Evolutionary conservation across 2,113 vertebrate genomes (phyloP).

Genomic region (Zosterops hypoxanthus): DNA sequence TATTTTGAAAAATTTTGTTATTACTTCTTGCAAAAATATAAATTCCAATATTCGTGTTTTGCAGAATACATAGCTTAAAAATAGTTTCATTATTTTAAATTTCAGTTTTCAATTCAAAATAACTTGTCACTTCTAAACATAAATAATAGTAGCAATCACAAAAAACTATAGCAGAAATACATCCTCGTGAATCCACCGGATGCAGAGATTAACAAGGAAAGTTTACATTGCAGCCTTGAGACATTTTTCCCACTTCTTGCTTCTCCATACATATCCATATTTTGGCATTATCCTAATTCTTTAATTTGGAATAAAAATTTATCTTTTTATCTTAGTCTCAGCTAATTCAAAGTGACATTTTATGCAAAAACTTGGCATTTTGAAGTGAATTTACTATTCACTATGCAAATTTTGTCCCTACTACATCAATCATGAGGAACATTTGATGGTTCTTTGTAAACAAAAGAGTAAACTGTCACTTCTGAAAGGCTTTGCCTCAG

Average conservation of each 20-base stretch:
- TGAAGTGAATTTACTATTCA: not conserved
- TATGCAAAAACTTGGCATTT: not conserved
- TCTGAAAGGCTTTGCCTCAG: not conserved
- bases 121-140: not conserved
- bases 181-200: not conserved
- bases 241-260: not conserved
- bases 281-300: not conserved
- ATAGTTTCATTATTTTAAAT: not conserved
- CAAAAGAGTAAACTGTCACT: not conserved
- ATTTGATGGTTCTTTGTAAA: not conserved
- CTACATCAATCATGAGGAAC: not conserved
- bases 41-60: not conserved
- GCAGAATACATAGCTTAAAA: not conserved
- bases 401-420: not conserved
- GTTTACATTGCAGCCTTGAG: not conserved
- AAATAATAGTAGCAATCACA: not conserved
- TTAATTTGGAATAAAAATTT: not conserved
- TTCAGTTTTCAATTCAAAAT: not conserved
- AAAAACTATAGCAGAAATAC: not conserved
- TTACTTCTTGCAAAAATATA: not conserved
- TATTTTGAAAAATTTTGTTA: not conserved
- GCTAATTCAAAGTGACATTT: not conserved
- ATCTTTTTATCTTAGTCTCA: not conserved
- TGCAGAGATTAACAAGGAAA: not conserved
- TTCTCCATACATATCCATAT: not conserved